These are phyloP conservation scores for Apis florea DNA, from an alignment of 1,140 invertebrate species.

Conservation along the genomic window DNA sequence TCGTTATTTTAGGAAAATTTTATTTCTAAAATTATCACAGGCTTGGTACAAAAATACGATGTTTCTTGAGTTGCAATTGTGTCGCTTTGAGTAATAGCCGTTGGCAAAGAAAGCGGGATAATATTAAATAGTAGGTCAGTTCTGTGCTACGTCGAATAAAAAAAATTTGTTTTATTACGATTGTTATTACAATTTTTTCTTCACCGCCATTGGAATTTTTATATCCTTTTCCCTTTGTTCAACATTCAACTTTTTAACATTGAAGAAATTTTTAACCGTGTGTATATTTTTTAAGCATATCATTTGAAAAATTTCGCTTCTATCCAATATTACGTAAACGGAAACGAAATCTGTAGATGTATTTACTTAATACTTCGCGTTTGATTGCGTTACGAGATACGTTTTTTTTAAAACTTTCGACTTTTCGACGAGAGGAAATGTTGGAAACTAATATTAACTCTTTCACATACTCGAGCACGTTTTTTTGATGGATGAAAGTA, in stretches of 20 bases:
- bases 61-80: background rate
- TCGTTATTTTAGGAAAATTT: too few species aligned
- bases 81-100: background rate
- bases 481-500: background rate
- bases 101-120: background rate
- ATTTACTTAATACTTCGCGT: background rate
- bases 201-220: background rate
- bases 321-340: background rate
- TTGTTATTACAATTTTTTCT: too few species aligned
- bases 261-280: too few species aligned
- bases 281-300: background rate
- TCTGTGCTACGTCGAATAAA: too few species aligned
- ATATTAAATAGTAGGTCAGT: slow-evolving; percentile 1
- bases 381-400: too few species aligned
- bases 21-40: too few species aligned
- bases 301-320: background rate
- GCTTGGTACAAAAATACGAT: background rate
- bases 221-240: background rate
- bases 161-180: background rate
- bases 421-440: too few species aligned
- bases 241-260: too few species aligned
- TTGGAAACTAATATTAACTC: background rate
- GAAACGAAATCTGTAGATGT: background rate
- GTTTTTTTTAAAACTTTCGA: too few species aligned
- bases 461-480: background rate